Base-by-base conservation (phyloP, 1,140 invertebrate species). In the Ptiloglossa arizonensis region DNA sequence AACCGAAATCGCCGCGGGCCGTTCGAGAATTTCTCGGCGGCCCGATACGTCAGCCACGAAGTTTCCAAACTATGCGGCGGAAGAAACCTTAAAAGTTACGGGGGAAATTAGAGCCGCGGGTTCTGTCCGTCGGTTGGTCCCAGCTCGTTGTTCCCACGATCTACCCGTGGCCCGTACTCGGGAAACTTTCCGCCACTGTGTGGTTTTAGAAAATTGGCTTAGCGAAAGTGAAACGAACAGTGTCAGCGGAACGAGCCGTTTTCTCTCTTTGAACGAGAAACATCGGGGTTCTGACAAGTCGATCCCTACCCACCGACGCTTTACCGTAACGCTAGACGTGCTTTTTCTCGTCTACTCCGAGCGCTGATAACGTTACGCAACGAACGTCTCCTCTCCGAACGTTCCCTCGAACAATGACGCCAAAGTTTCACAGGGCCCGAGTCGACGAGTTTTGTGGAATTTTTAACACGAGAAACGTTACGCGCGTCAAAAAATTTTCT, bases 201-300 rank as follows among this genome's bases (percentile, higher is more conserved):
- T 62, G 72, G 64, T 81, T 85, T 80, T 85, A 8, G 82, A 27
- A 81, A 85, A 81, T 84, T 85, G 79, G 72, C 72, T 80, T 76
- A 72, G 68, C 62, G 68, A 81, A 83, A 81, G 72, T 68, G 68
- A 80, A 83, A 77, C 63, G 54, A 71, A 73, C 64, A 72, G 67
- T 44, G 54, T 56, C 50, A 35, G 27, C 62, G 60, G n/a, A 22
- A 27, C n/a, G 48, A 75, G 57, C 38, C 44, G 27, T 44, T 48
- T 50, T 24, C 44, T 17, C 70, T 24, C 29, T 54, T 38, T 17
- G 11, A 11, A 5, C 9, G 5, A 6, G 3, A 17, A 2, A 17
- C 48, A 50, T 32, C 63, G n/a, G 17, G 17, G 8, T 15, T 24
- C 4, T 24, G 8, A 64, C 27, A 8, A 19, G 8, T 13, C 17